phyloP scores from a whole-genome alignment of 23 tunicate species.

The Ciona savignyi region DNA sequence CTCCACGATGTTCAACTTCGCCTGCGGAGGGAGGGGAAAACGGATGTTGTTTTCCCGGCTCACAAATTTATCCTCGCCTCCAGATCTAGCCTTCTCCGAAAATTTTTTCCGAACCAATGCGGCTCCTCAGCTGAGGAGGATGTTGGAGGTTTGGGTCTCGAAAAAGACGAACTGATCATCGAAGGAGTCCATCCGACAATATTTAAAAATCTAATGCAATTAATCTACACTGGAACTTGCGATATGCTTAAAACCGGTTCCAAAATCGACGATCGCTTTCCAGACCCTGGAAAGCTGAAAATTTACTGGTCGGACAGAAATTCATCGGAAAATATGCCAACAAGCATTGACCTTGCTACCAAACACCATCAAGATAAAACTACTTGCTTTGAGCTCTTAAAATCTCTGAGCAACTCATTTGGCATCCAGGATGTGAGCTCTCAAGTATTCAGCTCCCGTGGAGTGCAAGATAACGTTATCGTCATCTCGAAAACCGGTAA shows the following conservation, averaged over 20 bases:
- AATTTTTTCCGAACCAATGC: no score
- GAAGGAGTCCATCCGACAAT: slow-evolving; percentile 51
- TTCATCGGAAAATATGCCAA: background rate
- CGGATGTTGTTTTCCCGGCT: slow-evolving; percentile 23
- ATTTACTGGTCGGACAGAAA: slow-evolving; percentile 24
- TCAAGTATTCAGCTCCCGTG: background rate
- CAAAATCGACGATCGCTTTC: background rate
- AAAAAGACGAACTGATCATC: slow-evolving; percentile 13
- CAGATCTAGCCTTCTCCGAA: background rate
- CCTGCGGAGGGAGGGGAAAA: slow-evolving; percentile 7
- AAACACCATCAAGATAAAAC: background rate
- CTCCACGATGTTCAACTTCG: slow-evolving; percentile 35
- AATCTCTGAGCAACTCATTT: background rate
- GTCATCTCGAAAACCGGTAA: background rate
- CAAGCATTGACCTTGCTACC: background rate
- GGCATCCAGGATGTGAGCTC: background rate
- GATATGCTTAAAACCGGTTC: slow-evolving; percentile 4
- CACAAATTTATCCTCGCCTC: slow-evolving; percentile 32
- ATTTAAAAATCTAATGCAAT: slow-evolving; percentile 21
- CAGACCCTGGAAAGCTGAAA: slow-evolving; percentile 1
- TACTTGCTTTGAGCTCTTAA: background rate
- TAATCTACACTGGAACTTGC: slow-evolving; percentile 56
- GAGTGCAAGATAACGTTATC: background rate
- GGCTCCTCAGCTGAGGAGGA: background rate
- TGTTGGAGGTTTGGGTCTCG: background rate